Percentiles rank a stretch among this genome's conserved stretches.
Evolutionary conservation across 2,113 vertebrate species (phyloP).

Genomic region (Corythoichthys haematopterus): DNA sequence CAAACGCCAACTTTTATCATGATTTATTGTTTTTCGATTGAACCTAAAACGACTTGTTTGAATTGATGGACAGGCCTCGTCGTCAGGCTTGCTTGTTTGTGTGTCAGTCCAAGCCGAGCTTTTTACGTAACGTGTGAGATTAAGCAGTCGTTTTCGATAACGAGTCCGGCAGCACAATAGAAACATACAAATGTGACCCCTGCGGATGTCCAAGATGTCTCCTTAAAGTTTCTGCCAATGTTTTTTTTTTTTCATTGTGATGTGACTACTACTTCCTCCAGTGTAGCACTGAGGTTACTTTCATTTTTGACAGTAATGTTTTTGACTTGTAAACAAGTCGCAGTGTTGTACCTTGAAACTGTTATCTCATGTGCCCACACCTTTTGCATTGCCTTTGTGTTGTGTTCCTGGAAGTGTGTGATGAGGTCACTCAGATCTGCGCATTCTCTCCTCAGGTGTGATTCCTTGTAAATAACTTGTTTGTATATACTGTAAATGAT

Average conservation of each 20-base stretch:
- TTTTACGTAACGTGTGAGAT: conserved; percentile 64
- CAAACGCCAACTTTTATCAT: neutral
- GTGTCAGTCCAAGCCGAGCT: conserved; percentile 36
- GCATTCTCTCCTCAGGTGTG: conserved; percentile 73
- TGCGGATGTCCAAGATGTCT: neutral
- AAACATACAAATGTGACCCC: neutral
- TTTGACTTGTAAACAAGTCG: neutral
- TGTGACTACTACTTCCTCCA: neutral
- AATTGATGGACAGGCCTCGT: conserved; percentile 33
- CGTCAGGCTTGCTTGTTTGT: conserved; percentile 25
- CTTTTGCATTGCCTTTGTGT: neutral
- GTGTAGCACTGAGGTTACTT: neutral
- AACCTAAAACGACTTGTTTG: neutral
- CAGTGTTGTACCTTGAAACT: conserved; percentile 3
- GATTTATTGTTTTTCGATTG: neutral
- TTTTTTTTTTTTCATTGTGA: neutral
- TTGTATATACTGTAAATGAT: conserved; percentile 99
- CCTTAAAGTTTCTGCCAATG: neutral
- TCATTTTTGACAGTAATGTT: neutral
- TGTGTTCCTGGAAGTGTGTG: neutral
- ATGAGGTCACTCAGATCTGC: neutral
- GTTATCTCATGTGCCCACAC: neutral
- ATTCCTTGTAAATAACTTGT: conserved; percentile 99
- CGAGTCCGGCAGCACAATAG: conserved; percentile 14
- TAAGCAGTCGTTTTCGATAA: conserved; percentile 35